phyloP scores from a whole-genome alignment of 2,888 invertebrate genomes.

The Trichacis sp. region DNA sequence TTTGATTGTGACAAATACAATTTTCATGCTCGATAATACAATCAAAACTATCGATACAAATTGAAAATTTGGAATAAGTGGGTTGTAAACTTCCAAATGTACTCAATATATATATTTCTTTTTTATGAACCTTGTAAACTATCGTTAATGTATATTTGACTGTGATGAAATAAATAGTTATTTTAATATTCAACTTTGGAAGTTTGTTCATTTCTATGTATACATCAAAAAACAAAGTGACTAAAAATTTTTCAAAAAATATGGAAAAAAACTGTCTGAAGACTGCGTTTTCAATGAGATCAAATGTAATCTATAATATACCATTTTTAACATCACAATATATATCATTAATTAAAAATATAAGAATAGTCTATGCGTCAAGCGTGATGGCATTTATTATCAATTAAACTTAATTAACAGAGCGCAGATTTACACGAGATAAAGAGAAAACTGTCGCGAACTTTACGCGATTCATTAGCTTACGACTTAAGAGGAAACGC shows the following conservation, averaged over 20 bases:
- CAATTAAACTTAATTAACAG: conserved; percentile 69
- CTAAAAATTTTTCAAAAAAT: too few relatives aligned
- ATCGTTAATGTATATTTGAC: not conserved
- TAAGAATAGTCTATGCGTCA: conserved; percentile 55
- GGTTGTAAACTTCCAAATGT: not conserved
- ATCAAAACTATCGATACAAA: too few relatives aligned
- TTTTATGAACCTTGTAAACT: not conserved
- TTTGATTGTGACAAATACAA: too few relatives aligned
- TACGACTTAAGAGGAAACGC: conserved; percentile 61
- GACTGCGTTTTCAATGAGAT: conserved; percentile 7
- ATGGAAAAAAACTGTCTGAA: not conserved
- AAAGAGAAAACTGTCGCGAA: conserved; percentile 60
- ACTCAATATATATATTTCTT: too few relatives aligned
- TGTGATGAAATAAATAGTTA: not conserved
- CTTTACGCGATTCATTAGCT: conserved; percentile 51
- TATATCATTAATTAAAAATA: conserved; percentile 32
- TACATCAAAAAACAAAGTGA: not conserved
- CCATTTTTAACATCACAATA: conserved; percentile 7
- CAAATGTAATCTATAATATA: conserved; percentile 6
- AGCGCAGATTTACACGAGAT: conserved; percentile 68
- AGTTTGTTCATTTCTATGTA: not conserved
- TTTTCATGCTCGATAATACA: too few relatives aligned
- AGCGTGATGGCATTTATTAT: conserved; percentile 70
- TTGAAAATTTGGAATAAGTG: not conserved
- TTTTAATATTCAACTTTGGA: not conserved